phyloP scores from a whole-genome alignment of 2,888 invertebrate species.

The Agonopterix subpropinquella region DNA sequence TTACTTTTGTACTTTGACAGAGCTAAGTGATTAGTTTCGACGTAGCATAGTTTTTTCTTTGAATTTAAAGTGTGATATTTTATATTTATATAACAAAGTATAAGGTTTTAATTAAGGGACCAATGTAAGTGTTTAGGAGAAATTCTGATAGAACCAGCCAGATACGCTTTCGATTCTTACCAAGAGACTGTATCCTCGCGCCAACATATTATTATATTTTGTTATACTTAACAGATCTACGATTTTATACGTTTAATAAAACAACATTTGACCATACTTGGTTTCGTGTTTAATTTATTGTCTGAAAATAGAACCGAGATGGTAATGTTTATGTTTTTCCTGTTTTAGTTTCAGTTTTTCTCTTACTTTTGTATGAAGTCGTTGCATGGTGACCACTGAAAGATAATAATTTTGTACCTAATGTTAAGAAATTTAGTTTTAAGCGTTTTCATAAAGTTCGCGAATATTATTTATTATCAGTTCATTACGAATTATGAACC shows the following conservation, averaged over 20 bases:
- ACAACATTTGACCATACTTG: constrained; percentile 48
- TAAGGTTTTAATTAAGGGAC: constrained; percentile 74
- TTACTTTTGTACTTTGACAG: constrained; percentile 72
- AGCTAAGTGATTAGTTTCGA: constrained; percentile 69
- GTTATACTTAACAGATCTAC: constrained; percentile 47
- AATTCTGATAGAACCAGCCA: constrained; percentile 61
- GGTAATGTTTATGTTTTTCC: constrained; percentile 46
- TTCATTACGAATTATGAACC: constrained; percentile 72
- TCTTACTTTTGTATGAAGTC: constrained; percentile 42
- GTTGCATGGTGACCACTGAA: constrained; percentile 65
- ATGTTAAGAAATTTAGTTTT: constrained; percentile 62
- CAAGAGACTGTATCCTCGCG: constrained; percentile 58
- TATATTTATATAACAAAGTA: constrained; percentile 74
- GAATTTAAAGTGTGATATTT: constrained; percentile 76
- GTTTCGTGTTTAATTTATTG: constrained; percentile 60
- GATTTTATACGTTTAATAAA: constrained; percentile 61
- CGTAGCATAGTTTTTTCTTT: constrained; percentile 68
- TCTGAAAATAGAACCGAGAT: constrained; percentile 41
- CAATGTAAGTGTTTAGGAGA: constrained; percentile 73
- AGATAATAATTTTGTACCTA: constrained; percentile 73
- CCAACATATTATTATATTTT: constrained; percentile 40
- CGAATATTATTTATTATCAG: constrained; percentile 75
- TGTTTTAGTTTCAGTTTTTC: constrained; percentile 62
- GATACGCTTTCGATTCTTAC: constrained; percentile 52
- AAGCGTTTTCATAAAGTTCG: constrained; percentile 70